Conservation (phyloP, 2,113 vertebrate genomes). For the Rhegmatorhina hoffmannsi region DNA sequence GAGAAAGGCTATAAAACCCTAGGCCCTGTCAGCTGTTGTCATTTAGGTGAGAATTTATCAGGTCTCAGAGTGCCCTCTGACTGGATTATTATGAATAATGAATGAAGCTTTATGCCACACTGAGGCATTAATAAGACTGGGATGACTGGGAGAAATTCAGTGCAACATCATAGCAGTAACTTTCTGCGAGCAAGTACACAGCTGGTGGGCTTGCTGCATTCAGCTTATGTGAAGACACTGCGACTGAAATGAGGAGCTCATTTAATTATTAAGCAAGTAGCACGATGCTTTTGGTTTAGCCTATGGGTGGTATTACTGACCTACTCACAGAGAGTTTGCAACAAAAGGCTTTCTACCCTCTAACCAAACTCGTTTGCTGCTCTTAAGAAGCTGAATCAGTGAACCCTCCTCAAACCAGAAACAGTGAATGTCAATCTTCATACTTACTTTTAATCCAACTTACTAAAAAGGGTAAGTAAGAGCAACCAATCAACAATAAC, state of each 20-base stretch:
- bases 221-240: constrained; percentile 12
- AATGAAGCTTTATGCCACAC: constrained; percentile 90
- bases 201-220: constrained; percentile 62
- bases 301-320: constrained; percentile 37
- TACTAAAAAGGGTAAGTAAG: not conserved
- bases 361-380: not conserved
- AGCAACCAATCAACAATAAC: not conserved
- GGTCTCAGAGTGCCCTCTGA: constrained; percentile 90
- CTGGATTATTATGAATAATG: constrained; percentile 96
- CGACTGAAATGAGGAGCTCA: not conserved
- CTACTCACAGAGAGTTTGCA: not conserved
- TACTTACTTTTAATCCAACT: not conserved
- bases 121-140: constrained; percentile 91
- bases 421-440: not conserved
- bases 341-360: constrained; percentile 1
- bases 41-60: constrained; percentile 97
- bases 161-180: constrained; percentile 71
- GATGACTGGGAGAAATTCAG: constrained; percentile 81
- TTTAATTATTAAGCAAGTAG: constrained; percentile 55
- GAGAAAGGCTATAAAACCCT: constrained; percentile 86
- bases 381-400: not conserved
- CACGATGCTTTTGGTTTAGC: constrained; percentile 17
- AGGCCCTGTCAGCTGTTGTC: constrained; percentile 96
- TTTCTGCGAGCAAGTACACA: constrained; percentile 66
- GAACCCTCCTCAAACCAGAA: not conserved